Conservation (phyloP, 53 echinoderm and acorn worm genomes). For the Echinarachnius parma region DNA sequence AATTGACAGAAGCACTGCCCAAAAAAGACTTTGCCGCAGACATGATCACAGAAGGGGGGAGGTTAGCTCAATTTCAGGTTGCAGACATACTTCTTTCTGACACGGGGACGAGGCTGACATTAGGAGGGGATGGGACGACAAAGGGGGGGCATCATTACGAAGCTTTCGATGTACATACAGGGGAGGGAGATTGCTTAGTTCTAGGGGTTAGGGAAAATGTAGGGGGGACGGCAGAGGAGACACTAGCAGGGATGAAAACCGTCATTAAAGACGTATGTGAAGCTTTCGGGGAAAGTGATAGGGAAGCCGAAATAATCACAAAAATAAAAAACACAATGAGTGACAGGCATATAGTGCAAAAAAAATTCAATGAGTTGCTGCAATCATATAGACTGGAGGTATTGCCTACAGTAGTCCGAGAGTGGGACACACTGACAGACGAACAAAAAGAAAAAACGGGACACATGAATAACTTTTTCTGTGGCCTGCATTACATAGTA, state of each 20-base stretch:
- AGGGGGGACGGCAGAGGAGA: slow-evolving; percentile 9
- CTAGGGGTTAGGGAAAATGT: slow-evolving; percentile 15
- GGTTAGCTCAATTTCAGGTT: background rate
- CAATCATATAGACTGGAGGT: slow-evolving; percentile 41
- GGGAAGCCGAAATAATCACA: background rate
- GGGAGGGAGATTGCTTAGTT: background rate
- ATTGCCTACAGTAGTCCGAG: slow-evolving; percentile 13
- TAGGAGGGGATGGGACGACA: slow-evolving; percentile 22
- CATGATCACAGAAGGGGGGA: background rate
- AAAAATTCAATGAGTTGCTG: slow-evolving; percentile 49
- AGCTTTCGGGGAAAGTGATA: background rate
- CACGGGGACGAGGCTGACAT: background rate
- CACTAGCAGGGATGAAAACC: background rate
- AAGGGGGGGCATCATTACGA: slow-evolving; percentile 29
- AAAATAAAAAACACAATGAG: slow-evolving; percentile 48
- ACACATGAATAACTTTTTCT: slow-evolving; percentile 47
- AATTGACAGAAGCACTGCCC: background rate
- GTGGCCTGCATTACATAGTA: slow-evolving; percentile 55
- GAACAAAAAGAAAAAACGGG: slow-evolving; percentile 5
- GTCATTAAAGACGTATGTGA: background rate
- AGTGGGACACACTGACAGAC: slow-evolving; percentile 27
- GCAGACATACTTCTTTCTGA: background rate
- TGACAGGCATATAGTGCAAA: slow-evolving; percentile 42
- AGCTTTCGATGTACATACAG: background rate
- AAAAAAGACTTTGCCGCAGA: background rate